These are phyloP conservation scores for Dendronephthya gigantea DNA, from an alignment of 64 coral and sea anemone species.

Conservation along the genomic window DNA sequence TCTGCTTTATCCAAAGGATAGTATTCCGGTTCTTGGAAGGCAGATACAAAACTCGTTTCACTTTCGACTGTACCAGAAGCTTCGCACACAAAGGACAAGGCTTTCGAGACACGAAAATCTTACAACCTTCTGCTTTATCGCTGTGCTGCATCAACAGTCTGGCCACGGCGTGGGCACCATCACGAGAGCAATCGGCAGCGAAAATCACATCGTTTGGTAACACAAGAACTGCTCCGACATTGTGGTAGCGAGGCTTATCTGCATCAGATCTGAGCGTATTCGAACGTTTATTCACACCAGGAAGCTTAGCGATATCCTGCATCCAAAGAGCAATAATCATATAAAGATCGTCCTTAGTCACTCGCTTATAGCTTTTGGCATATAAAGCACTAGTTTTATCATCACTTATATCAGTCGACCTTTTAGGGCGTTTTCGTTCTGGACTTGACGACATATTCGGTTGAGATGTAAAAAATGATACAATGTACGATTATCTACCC, in stretches of 20 bases:
- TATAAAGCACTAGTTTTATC: too few relatives aligned
- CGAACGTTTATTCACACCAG: too few relatives aligned
- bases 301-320: too few relatives aligned
- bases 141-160: conserved; percentile 19
- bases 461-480: too few relatives aligned
- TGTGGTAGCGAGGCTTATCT: not conserved
- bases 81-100: conserved; percentile 58
- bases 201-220: conserved; percentile 33
- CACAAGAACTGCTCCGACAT: conserved; percentile 49
- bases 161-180: conserved; percentile 31
- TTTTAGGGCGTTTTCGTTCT: too few relatives aligned
- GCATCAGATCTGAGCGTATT: not conserved
- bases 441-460: too few relatives aligned
- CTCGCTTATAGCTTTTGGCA: too few relatives aligned
- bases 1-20: not conserved
- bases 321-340: too few relatives aligned
- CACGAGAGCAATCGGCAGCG: conserved; percentile 7
- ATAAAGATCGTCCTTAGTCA: too few relatives aligned
- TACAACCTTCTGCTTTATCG: conserved; percentile 30
- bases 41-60: conserved; percentile 44
- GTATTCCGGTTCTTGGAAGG: conserved; percentile 50
- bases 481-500: too few relatives aligned
- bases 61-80: conserved; percentile 52
- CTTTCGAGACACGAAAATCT: conserved; percentile 44
- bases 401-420: too few relatives aligned